These are phyloP conservation scores for Stegostoma tigrinum DNA, from an alignment of 2,113 vertebrate genomes.

Conservation along the genomic window DNA sequence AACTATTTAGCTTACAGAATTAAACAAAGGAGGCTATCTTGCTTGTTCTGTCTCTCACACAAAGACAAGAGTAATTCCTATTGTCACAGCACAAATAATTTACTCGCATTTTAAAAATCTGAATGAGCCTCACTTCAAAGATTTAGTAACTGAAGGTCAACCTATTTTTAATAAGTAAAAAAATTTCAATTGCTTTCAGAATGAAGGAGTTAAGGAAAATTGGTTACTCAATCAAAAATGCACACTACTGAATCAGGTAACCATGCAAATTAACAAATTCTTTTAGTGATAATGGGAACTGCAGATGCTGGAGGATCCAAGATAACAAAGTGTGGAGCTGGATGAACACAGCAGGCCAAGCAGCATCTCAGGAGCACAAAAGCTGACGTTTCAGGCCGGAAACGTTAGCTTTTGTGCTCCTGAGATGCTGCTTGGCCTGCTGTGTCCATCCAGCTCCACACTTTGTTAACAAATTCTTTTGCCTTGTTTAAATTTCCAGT, in stretches of 20 bases:
- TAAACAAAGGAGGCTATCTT: not conserved
- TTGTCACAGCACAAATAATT: not conserved
- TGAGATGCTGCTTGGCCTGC: too few species aligned
- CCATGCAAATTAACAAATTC: not conserved
- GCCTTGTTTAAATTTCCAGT: not conserved
- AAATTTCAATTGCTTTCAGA: not conserved
- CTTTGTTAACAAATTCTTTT: not conserved
- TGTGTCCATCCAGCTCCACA: too few species aligned
- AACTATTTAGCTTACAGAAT: not conserved
- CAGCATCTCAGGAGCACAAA: too few species aligned
- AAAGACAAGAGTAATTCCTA: not conserved
- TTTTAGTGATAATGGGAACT: too few species aligned
- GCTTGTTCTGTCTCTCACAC: not conserved
- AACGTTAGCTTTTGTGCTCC: too few species aligned
- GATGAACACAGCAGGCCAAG: too few species aligned
- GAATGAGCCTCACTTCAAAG: not conserved
- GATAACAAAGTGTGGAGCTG: too few species aligned
- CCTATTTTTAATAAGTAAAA: not conserved
- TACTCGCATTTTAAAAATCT: not conserved
- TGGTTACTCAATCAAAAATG: not conserved
- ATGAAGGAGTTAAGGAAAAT: not conserved
- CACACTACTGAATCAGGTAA: not conserved
- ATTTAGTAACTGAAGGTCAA: not conserved
- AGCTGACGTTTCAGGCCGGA: too few species aligned
- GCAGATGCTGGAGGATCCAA: too few species aligned